phyloP scores from a whole-genome alignment of 2,797 vertebrate genomes.

The Urophycis tenuis region DNA sequence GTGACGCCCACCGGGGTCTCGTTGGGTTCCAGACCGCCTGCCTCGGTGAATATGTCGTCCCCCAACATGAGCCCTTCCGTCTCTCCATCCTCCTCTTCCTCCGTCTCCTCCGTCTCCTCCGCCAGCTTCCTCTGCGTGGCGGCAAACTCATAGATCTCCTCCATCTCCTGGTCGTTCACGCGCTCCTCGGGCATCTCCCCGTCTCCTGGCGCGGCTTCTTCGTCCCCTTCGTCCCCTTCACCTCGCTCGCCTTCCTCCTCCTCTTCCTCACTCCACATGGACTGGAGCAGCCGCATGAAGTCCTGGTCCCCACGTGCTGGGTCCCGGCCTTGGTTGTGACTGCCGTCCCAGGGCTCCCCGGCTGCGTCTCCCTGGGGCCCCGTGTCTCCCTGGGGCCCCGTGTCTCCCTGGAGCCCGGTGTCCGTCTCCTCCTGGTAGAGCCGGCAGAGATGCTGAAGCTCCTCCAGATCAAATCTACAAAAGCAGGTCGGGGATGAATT shows the following conservation, averaged over 20 bases:
- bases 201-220: constrained; percentile 29
- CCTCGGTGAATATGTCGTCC: constrained; percentile 19
- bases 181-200: constrained; percentile 59
- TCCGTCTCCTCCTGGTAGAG: constrained; percentile 29
- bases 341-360: constrained; percentile 2
- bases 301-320: constrained; percentile 59
- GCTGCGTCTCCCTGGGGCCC: constrained; percentile 25
- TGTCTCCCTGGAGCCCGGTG: constrained; percentile 27
- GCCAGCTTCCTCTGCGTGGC: constrained; percentile 80
- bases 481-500: background rate
- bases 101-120: constrained; percentile 35
- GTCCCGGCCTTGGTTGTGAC: background rate
- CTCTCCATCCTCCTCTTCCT: constrained; percentile 14
- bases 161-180: constrained; percentile 84
- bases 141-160: constrained; percentile 91
- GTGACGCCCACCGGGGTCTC: background rate
- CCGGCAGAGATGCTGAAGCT: constrained; percentile 72
- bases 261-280: constrained; percentile 80
- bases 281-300: constrained; percentile 80
- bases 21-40: constrained; percentile 13
- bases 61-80: constrained; percentile 11
- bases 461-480: constrained; percentile 78
- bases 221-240: constrained; percentile 51
- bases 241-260: constrained; percentile 63
- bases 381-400: too few species aligned